These are phyloP conservation scores for Schmidtea mediterranea DNA, from an alignment of 1,140 invertebrate species.

Conservation along the genomic window DNA sequence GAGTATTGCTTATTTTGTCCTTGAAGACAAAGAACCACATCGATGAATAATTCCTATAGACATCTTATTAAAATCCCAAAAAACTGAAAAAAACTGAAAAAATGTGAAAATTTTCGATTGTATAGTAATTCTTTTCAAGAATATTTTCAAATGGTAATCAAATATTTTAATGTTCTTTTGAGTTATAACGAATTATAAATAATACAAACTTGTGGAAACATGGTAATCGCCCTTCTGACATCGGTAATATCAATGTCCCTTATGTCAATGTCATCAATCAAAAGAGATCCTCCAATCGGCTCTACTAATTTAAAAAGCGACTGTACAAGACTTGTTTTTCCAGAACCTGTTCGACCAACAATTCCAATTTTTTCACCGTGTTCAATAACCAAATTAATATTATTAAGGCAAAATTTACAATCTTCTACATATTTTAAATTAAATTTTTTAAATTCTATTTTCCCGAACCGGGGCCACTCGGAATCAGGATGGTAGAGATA, in stretches of 20 bases:
- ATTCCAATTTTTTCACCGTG: conserved; percentile 23
- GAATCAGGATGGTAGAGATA: conserved; percentile 4
- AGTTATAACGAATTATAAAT: no score
- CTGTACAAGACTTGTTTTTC: conserved; percentile 32
- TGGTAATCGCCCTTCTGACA: conserved; percentile 18
- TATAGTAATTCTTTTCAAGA: no score
- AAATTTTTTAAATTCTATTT: conserved; percentile 13
- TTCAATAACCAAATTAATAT: conserved; percentile 14
- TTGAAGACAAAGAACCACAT: no score
- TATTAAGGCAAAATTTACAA: conserved; percentile 16
- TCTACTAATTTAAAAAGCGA: conserved; percentile 33
- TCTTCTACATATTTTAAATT: conserved; percentile 16
- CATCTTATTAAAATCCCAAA: no score
- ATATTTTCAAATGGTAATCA: no score
- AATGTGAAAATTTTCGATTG: no score
- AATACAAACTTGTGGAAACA: conserved; percentile 21
- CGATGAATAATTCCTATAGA: no score
- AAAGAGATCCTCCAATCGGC: conserved; percentile 17
- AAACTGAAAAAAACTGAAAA: no score
- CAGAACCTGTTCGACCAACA: conserved; percentile 20
- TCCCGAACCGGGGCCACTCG: conserved; percentile 13
- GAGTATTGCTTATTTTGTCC: no score
- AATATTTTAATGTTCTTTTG: no score
- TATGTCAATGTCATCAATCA: conserved; percentile 19
- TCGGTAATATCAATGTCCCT: conserved; percentile 18